phyloP scores from a whole-genome alignment of 2,888 invertebrate genomes.

The Belgica antarctica region DNA sequence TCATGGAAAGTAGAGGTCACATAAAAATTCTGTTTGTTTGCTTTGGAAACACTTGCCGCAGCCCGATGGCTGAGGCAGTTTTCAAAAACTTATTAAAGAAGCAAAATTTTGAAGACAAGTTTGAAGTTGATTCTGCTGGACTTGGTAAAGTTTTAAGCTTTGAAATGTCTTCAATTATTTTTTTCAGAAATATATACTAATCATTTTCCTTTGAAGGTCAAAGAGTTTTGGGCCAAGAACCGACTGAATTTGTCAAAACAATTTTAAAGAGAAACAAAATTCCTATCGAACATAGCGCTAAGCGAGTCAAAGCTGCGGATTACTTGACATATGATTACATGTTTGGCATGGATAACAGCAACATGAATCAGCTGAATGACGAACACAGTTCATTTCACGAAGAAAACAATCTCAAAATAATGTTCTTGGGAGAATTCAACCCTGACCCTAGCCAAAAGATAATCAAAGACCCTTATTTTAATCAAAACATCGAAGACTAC shows the following conservation, averaged over 20 bases:
- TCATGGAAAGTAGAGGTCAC: no score
- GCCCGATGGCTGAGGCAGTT: background rate
- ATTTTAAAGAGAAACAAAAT: slow-evolving; percentile 18
- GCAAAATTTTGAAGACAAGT: background rate
- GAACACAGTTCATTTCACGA: background rate
- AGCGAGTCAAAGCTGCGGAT: slow-evolving; percentile 8
- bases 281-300: background rate
- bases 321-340: slow-evolving; percentile 14
- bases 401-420: background rate
- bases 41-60: slow-evolving; percentile 31
- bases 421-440: slow-evolving; percentile 17
- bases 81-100: background rate
- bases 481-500: background rate
- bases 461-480: slow-evolving; percentile 24
- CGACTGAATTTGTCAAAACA: background rate
- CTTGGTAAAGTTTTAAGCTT: background rate
- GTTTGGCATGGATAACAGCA: slow-evolving; percentile 37
- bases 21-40: slow-evolving; percentile 37
- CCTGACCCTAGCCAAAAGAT: background rate
- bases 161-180: no score
- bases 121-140: slow-evolving; percentile 34
- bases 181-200: background rate
- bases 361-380: background rate
- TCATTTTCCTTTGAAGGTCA: background rate
- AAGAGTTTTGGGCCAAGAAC: background rate